phyloP scores from a whole-genome alignment of 2,797 vertebrate genomes.

The Vipera latastei region DNA sequence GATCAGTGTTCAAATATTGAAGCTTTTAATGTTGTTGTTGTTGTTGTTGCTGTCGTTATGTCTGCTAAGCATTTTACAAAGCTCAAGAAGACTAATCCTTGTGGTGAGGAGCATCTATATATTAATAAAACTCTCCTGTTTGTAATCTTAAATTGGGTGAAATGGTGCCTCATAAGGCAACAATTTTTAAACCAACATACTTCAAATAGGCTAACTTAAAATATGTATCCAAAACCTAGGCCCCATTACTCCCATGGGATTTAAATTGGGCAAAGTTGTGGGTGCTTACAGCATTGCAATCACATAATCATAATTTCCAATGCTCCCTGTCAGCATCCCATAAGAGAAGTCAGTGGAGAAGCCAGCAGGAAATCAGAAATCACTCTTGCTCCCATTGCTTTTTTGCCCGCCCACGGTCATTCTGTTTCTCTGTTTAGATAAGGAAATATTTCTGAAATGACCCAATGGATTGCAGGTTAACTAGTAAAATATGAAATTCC shows the following conservation, averaged over 20 bases:
- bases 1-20: background rate
- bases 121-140: background rate
- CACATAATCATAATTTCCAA: background rate
- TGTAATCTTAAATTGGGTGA: background rate
- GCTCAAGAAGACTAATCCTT: background rate
- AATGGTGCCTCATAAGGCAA: background rate
- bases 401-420: background rate
- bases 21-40: background rate
- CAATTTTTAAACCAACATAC: background rate
- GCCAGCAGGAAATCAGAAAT: background rate
- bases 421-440: background rate
- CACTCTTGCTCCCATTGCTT: background rate
- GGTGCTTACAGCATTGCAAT: background rate
- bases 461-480: background rate
- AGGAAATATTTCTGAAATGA: background rate
- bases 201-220: background rate
- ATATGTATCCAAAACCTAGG: background rate
- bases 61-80: background rate
- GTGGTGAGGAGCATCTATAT: background rate
- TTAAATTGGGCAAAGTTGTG: background rate
- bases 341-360: background rate
- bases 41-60: background rate
- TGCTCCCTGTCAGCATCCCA: background rate
- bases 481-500: background rate
- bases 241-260: background rate